Evolutionary conservation across 2,888 invertebrate genomes (phyloP).

Genomic region (Ctena decussata): DNA sequence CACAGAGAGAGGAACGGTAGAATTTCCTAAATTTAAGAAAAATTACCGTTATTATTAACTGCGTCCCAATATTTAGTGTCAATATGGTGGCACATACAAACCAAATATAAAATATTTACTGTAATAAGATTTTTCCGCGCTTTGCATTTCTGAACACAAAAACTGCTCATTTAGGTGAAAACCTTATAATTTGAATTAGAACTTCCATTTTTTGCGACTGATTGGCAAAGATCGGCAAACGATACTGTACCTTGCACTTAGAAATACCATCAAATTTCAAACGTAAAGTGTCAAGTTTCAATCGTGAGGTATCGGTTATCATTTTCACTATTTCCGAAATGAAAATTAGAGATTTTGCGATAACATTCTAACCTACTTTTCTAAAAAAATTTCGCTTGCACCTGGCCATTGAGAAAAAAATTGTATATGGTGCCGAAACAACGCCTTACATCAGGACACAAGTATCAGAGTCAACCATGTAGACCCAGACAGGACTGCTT

Average conservation of each 20-base stretch:
- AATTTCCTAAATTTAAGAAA: no score
- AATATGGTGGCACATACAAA: no score
- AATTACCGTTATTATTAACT: no score
- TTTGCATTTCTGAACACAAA: not conserved
- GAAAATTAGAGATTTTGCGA: not conserved
- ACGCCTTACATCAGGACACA: no score
- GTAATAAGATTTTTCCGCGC: not conserved
- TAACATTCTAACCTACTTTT: constrained; percentile 2
- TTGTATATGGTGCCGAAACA: not conserved
- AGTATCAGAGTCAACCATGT: no score
- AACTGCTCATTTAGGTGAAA: not conserved
- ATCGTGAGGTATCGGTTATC: not conserved
- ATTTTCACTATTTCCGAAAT: not conserved
- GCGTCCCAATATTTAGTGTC: no score
- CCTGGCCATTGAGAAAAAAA: not conserved
- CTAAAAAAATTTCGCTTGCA: not conserved
- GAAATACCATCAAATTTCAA: not conserved
- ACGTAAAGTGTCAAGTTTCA: not conserved
- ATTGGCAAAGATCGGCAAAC: not conserved
- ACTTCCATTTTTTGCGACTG: constrained; percentile 3
- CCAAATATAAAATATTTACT: not conserved
- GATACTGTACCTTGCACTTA: not conserved
- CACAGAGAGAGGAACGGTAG: no score
- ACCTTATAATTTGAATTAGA: not conserved
- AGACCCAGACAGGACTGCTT: no score